Evolutionary conservation across 1,140 invertebrate genomes (phyloP), one percentile per base, ranked within the genome.

Genomic region (Asobara japonica): DNA sequence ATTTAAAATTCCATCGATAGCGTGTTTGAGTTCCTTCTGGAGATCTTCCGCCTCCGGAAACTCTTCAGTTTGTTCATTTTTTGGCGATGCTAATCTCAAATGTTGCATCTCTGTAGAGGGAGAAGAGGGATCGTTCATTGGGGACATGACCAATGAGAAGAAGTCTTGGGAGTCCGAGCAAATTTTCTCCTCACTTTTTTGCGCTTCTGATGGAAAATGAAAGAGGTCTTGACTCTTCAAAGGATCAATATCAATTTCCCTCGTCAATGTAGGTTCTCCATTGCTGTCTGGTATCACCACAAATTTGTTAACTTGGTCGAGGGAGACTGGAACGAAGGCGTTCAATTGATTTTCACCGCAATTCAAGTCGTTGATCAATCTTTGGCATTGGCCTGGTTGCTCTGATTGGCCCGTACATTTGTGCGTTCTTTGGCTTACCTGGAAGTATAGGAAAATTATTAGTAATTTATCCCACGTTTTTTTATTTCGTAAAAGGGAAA

Each of bases 381-480:
- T 51, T 33, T 22, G 69, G 0, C 60, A 60, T n/a, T 30, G 27
- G 31, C 13, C 31, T 11, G 45, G 20, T 22, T 61, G 61, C 31
- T 64, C 66, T 38, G 60, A 27, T 65, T 71, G 68, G 29, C 87
- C 84, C 62, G 88, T 87, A 82, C 94, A 95, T 85, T 94, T 94
- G 76, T 95, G 94, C 13, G 93, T 94, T 80, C 93, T 89, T 84
- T 94, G 92, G 69, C 93, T 94, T 6, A 95, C 91, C 91, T 92
- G 71, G 30, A 72, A 67, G 4, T 61, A 33, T 16, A 0, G 1
- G 51, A 70, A 66, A 69, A 38, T 27, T 36, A 36, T 62, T 29
- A 45, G 22, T 11, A 0, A 33, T n/a, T n/a, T n/a, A n/a, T n/a
- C n/a, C n/a, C n/a, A 29, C 16, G 31, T 27, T 51, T 65, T 51